phyloP scores from a whole-genome alignment of 2,113 vertebrate genomes.

The Aplodontia rufa region DNA sequence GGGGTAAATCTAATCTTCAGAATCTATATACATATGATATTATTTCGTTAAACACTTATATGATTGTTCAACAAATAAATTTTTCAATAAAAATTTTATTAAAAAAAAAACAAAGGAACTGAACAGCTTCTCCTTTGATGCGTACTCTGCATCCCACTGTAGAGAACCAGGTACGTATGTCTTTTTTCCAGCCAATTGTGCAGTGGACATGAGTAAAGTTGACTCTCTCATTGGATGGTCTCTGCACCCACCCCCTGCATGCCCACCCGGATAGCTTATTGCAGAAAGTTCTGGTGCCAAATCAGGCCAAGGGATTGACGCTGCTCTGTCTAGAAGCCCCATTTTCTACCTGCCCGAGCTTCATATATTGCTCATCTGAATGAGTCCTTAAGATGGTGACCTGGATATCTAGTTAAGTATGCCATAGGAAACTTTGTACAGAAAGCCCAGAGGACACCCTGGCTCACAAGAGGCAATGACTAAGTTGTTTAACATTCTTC shows the following conservation, averaged over 20 bases:
- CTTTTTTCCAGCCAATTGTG: background rate
- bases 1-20: too few relatives aligned
- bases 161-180: background rate
- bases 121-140: background rate
- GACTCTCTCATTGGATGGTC: background rate
- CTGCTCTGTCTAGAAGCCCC: background rate
- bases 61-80: too few relatives aligned
- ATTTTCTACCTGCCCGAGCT: background rate
- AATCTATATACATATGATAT: too few relatives aligned
- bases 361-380: background rate
- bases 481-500: background rate
- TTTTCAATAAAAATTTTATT: too few relatives aligned
- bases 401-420: background rate
- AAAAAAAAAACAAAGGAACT: background rate
- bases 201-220: background rate
- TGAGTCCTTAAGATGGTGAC: background rate
- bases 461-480: background rate
- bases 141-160: background rate
- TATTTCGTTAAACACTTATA: too few relatives aligned
- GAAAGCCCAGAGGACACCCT: background rate
- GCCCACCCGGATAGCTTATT: background rate
- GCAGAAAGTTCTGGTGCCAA: background rate
- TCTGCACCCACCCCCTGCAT: fast-evolving
- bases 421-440: background rate
- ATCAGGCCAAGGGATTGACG: background rate